Base-by-base conservation (phyloP, 2,797 vertebrate species). In the Poeciliopsis infans region DNA sequence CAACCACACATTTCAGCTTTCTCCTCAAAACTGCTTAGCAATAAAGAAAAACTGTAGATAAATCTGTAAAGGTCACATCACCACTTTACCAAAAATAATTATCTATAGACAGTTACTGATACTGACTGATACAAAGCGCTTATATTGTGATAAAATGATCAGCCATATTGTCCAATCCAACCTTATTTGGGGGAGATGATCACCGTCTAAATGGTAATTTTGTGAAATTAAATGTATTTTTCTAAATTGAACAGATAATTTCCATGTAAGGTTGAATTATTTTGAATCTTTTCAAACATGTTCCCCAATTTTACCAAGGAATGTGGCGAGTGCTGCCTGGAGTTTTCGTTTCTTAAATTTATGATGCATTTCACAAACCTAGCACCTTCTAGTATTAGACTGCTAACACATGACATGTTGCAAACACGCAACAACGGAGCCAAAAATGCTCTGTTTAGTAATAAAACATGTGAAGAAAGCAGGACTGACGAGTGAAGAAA, bases 361-460 rank as follows among this genome's bases (percentile, higher is more conserved):
- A 41, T 36, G 36, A 81, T 75, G 74, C 18, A 51, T 78, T 78
- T 82, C 13, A 74, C 36, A 55, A 66, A 76, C 36, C 76, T 61
- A 75, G 33, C 72, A 72, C 41, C 74, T 76, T 77, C 55, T 78
- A 80, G 73, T 49, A 43, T 23, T n/a, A 76, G 64, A 46, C 36
- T 15, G 83, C 71, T 66, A 80, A 79, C 72, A 80, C 82, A 77
- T 83, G 81, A 88, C 79, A 81, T 79, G 93, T 93, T 93, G 90
- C 91, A 91, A 92, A 92, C 91, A 89, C 7, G 61, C 85, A 86
- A 53, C 53, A 82, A 86, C 82, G 77, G 66, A 66, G 87, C 81
- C 85, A 84, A 84, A 89, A 80, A 76, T 23, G 81, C 76, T 69
- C 70, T 57, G 74, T 66, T 66, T 66, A 66, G 61, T 66, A 66